Evolutionary conservation across 1,140 invertebrate genomes (phyloP).

Genomic region (Phymastichus coffea): DNA sequence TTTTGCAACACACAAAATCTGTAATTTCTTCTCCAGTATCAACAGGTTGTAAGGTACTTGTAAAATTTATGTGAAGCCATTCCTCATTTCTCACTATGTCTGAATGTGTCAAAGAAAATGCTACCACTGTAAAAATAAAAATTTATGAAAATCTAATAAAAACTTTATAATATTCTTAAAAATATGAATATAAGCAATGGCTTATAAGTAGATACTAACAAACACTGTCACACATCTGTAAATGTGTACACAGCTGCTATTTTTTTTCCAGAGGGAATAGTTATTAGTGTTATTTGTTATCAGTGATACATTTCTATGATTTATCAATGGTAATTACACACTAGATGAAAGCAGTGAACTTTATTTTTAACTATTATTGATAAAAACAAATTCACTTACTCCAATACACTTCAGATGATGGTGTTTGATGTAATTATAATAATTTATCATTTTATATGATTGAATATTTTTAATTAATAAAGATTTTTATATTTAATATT

Average conservation of each 20-base stretch:
- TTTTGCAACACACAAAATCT: slow-evolving; percentile 95
- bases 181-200: no score
- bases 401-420: slow-evolving; percentile 89
- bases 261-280: not conserved
- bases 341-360: not conserved
- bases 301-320: not conserved
- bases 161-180: no score
- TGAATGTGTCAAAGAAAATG: slow-evolving; percentile 78
- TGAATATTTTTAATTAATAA: no score
- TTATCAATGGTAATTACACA: not conserved
- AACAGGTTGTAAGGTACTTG: slow-evolving; percentile 84
- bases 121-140: slow-evolving; percentile 71
- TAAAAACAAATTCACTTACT: slow-evolving; percentile 61
- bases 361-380: not conserved
- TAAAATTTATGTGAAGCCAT: slow-evolving; percentile 88
- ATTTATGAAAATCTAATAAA: slow-evolving; percentile 18
- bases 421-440: slow-evolving; percentile 79
- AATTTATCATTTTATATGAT: not conserved
- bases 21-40: slow-evolving; percentile 92
- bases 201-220: no score
- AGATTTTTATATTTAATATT: not conserved
- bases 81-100: slow-evolving; percentile 93
- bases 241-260: not conserved
- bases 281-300: slow-evolving; percentile 10
- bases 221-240: no score